A percentile compares a stretch with the other conserved stretches of the same genome.
phyloP scores from a whole-genome alignment of 2,113 vertebrate genomes.

The Plecturocebus donacophilus region DNA sequence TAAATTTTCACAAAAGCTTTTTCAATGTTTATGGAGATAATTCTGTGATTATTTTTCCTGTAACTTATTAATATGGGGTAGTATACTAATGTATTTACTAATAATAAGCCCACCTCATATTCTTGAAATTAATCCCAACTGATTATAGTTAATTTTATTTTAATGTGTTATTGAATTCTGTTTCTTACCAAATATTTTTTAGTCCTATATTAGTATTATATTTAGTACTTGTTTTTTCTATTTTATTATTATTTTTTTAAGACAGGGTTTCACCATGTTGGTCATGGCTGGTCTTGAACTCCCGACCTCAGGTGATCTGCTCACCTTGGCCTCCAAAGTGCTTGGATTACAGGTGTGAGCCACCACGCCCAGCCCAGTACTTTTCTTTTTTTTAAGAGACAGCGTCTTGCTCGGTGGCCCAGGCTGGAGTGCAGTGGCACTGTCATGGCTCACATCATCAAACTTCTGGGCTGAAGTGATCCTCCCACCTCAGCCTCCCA shows the following conservation, averaged over 20 bases:
- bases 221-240: background rate
- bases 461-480: no score
- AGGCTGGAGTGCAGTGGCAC: no score
- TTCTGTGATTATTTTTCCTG: constrained; percentile 13
- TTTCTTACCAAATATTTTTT: background rate
- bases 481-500: no score
- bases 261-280: no score
- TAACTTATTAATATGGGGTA: background rate
- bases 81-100: background rate
- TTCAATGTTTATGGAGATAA: background rate
- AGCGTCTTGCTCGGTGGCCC: no score
- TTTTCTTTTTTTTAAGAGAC: background rate
- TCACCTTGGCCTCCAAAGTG: no score
- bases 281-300: no score
- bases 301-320: no score
- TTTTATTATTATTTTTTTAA: no score
- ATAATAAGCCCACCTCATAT: background rate
- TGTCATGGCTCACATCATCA: no score
- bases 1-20: background rate
- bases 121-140: background rate
- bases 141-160: background rate
- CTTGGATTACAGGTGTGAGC: no score
- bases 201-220: background rate
- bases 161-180: background rate
- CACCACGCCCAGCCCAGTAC: no score